Base-by-base conservation (phyloP, 2,797 vertebrate species). In the Sphenodon punctatus region DNA sequence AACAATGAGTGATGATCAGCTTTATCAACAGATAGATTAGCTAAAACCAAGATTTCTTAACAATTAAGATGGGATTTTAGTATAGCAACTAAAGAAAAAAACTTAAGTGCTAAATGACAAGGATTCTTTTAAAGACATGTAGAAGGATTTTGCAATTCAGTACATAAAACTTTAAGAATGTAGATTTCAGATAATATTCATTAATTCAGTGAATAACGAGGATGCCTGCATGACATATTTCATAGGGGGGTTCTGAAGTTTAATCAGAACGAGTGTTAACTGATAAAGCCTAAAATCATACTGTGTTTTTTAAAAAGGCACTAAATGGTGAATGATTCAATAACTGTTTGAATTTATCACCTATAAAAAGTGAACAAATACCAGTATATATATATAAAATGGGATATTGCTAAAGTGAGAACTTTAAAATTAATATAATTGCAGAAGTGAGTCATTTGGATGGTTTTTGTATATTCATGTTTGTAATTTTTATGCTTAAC, bases 231-330 rank as follows among this genome's bases (percentile, higher is more conserved):
- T 34, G 75, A 45, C 3, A 5, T 19, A 41, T 71, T 5, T 25
- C 9, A 45, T n/a, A 30, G 77, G 66, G 65, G 15, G 6, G 71
- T 5, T 70, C 11, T 9, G 4, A 75, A 38, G 10, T 15, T 45
- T 72, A 59, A 79, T 61, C 46, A 69, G 58, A 72, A 10, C 1
- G 77, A 72, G 69, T 72, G 32, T 59, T 23, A 7, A 55, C 53
- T 77, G 5, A 67, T 16, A 46, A 84, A 75, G 53, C 34, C 58
- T 9, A 60, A 74, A 76, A 0, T 3, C 43, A 65, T 71, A 7
- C 8, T 34, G 12, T 45, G 84, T 68, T 34, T 56, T 56, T 55
- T 75, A 72, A 58, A 73, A 71, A 70, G 23, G 51, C 84, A 32
- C 56, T 74, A 68, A 63, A 6, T 48, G 8, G 30, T 1, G 22